These are phyloP conservation scores for Drosophila borealis DNA, from an alignment of 2,888 invertebrate genomes.

Conservation along the genomic window DNA sequence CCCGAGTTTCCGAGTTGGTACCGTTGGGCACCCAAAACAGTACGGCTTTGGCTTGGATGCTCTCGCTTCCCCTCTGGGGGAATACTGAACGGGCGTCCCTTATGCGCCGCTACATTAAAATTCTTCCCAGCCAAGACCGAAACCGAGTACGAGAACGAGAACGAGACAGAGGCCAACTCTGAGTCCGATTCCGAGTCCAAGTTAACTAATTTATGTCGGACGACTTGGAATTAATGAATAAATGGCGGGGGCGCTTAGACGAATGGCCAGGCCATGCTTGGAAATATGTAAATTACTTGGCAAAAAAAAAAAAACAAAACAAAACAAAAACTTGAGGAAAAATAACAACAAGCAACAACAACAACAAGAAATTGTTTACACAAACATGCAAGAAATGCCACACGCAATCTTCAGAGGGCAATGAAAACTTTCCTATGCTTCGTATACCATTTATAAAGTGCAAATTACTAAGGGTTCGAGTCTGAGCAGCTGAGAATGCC, in stretches of 20 bases:
- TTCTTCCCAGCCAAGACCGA: constrained; percentile 59
- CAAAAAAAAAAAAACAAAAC: constrained; percentile 43
- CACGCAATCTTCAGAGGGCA: constrained; percentile 76
- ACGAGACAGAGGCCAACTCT: constrained; percentile 31
- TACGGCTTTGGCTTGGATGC: constrained; percentile 19
- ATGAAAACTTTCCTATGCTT: constrained; percentile 71
- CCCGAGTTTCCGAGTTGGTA: background rate
- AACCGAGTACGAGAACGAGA: constrained; percentile 25
- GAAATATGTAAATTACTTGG: constrained; percentile 72
- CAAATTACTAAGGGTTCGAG: constrained; percentile 57
- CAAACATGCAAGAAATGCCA: constrained; percentile 64
- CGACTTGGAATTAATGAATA: constrained; percentile 81
- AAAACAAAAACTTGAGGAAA: constrained; percentile 31
- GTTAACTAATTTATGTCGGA: constrained; percentile 81
- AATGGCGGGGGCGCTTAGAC: constrained; percentile 78
- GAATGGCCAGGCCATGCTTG: constrained; percentile 62
- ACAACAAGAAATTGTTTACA: constrained; percentile 31
- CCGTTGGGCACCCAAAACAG: constrained; percentile 43
- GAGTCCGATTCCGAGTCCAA: constrained; percentile 63
- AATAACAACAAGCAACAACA: constrained; percentile 38
- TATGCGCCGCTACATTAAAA: constrained; percentile 68
- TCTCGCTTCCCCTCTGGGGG: constrained; percentile 29
- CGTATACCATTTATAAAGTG: constrained; percentile 66
- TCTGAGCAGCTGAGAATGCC: constrained; percentile 62
- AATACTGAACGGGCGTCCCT: constrained; percentile 36